Conservation (phyloP, 2,888 invertebrate genomes). For the Troides aeacus region DNA sequence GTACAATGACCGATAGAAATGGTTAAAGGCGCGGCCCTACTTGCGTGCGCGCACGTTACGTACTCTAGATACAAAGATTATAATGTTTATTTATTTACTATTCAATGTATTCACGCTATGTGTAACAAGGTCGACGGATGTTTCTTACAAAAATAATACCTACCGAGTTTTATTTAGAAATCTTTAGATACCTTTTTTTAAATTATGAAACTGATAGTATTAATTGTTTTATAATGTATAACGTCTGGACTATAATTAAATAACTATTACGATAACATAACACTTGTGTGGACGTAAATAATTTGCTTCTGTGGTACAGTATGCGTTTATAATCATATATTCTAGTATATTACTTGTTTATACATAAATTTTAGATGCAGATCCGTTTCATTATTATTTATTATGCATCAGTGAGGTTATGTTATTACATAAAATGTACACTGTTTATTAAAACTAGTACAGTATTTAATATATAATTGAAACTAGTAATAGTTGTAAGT, state of each 20-base stretch:
- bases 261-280: conserved; percentile 1
- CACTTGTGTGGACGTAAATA: neutral
- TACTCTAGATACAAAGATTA: conserved; percentile 7
- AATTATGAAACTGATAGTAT: neutral
- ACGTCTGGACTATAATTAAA: neutral
- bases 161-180: neutral
- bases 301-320: neutral
- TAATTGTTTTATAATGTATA: conserved; percentile 1
- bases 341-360: neutral
- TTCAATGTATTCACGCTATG: conserved; percentile 29
- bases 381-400: no score
- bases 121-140: conserved; percentile 60
- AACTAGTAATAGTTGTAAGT: no score
- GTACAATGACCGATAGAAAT: conserved; percentile 59
- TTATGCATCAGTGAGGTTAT: no score
- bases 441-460: no score
- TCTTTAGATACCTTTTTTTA: neutral
- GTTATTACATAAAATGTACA: no score
- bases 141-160: conserved; percentile 51
- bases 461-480: no score
- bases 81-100: conserved; percentile 26
- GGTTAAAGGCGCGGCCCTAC: conserved; percentile 36
- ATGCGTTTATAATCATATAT: neutral
- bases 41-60: conserved; percentile 28
- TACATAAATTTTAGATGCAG: neutral